These are phyloP conservation scores for Chinchilla lanigera DNA, from an alignment of 2,113 vertebrate species.

Conservation along the genomic window DNA sequence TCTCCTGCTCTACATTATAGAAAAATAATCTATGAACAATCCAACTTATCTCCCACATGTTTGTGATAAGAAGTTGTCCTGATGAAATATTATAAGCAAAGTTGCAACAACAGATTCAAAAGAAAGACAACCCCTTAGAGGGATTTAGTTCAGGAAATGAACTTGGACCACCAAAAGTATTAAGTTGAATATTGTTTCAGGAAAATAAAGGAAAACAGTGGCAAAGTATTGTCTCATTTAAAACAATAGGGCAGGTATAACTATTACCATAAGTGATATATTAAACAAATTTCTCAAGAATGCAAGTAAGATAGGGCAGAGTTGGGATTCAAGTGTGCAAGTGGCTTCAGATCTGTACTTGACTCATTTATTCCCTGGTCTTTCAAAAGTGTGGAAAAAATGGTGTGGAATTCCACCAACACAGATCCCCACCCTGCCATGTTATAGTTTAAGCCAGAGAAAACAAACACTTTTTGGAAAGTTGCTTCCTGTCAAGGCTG, in stretches of 20 bases:
- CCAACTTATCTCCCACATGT: not conserved
- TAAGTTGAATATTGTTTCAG: not conserved
- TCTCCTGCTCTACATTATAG: not conserved
- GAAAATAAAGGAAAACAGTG: conserved; percentile 24
- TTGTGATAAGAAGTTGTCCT: not conserved
- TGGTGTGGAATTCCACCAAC: not conserved
- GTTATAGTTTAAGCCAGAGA: not conserved
- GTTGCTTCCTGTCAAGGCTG: not conserved
- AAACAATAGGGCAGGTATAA: not conserved
- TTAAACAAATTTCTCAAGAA: not conserved
- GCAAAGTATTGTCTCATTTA: not conserved
- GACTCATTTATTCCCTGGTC: not conserved
- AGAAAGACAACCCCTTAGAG: not conserved
- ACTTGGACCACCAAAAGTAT: not conserved
- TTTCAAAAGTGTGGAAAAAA: not conserved
- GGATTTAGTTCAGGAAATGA: conserved; percentile 42
- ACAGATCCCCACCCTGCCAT: not conserved
- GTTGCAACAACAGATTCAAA: not conserved
- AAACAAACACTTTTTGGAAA: not conserved
- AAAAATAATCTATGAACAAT: not conserved
- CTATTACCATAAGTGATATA: not conserved
- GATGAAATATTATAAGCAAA: not conserved
- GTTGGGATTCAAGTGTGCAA: not conserved
- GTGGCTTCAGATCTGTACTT: not conserved
- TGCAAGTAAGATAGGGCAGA: not conserved